Conservation (phyloP, 2,113 vertebrate species). For the Perca fluviatilis region DNA sequence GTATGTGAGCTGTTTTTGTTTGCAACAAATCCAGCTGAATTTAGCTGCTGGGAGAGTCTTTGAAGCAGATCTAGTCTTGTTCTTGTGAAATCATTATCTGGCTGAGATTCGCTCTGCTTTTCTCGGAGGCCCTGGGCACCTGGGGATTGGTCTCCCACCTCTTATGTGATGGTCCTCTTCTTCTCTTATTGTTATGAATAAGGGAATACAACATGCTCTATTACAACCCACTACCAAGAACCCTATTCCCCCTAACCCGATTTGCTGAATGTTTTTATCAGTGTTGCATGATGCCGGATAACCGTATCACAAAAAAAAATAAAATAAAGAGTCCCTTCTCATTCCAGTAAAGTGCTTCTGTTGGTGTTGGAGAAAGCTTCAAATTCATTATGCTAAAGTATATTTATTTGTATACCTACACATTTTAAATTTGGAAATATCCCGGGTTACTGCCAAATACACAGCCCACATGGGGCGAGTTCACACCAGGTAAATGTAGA, state of each 20-base stretch:
- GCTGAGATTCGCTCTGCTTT: slow-evolving; percentile 51
- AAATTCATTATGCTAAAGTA: background rate
- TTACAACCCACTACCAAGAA: slow-evolving; percentile 17
- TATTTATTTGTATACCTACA: background rate
- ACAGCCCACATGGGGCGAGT: too few species aligned
- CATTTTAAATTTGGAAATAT: too few species aligned
- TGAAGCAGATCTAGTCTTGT: slow-evolving; percentile 26
- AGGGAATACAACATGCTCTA: slow-evolving; percentile 23
- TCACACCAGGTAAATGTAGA: too few species aligned
- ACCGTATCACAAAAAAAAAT: background rate
- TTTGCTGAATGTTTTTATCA: slow-evolving; percentile 65
- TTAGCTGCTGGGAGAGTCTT: slow-evolving; percentile 38
- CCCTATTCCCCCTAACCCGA: too few species aligned
- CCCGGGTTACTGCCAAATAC: too few species aligned
- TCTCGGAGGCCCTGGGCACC: slow-evolving; percentile 23
- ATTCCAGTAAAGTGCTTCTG: background rate
- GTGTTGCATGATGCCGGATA: background rate
- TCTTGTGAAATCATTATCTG: slow-evolving; percentile 67
- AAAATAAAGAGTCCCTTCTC: background rate
- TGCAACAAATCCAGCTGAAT: slow-evolving; percentile 38
- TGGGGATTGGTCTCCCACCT: slow-evolving; percentile 37
- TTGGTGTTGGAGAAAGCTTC: background rate
- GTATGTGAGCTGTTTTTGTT: slow-evolving; percentile 21
- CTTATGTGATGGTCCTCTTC: slow-evolving; percentile 15
- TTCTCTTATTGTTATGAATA: slow-evolving; percentile 41